Evolutionary conservation across 2,797 vertebrate genomes (phyloP), one percentile per base, ranked within the genome.

Genomic region (Odontamblyopus rebecca): DNA sequence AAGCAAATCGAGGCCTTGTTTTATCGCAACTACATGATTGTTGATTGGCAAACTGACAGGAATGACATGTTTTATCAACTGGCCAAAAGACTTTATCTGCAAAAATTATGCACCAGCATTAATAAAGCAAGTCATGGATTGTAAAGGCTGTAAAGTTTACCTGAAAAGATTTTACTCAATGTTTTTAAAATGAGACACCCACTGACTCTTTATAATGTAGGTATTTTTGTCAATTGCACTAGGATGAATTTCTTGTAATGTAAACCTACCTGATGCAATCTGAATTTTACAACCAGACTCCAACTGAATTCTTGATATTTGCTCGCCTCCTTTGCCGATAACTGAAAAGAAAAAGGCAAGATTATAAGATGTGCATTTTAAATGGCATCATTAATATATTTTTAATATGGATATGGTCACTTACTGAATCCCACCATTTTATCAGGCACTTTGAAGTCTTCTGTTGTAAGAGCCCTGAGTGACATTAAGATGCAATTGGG

Each of bases 341-440:
- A 99, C 98, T 99, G n/a, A 79, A 89, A 54, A 50, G 76, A 18
- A 73, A 69, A 57, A 35, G 23, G 1, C 18, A 12, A 72, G 32
- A 74, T 76, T 0, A 62, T 82, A 79, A 87, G 84, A 78, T 85
- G 57, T 60, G 27, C 0, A 15, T 30, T 30, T 60, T 15, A 30
- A 30, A 60, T 6, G 27, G 27, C 13, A 48, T 15, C 13, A 48
- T 44, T 35, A 38, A 4, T 48, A 13, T 29, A 0, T 76, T 71
- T 75, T 84, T 51, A 74, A 32, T 53, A 67, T 63, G 82, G 3
- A 50, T 29, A 67, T 60, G 60, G 73, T 67, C 75, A 98, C 98
- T 99, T 96, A 99, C 98, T 99, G 91, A 99, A 99, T 94, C 98
- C 98, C 89, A 99, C 98, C 98, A 99, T 99, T 92, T 99, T 99